phyloP scores from a whole-genome alignment of 2,888 invertebrate species.

The Mongoloraphidia duomilia region DNA sequence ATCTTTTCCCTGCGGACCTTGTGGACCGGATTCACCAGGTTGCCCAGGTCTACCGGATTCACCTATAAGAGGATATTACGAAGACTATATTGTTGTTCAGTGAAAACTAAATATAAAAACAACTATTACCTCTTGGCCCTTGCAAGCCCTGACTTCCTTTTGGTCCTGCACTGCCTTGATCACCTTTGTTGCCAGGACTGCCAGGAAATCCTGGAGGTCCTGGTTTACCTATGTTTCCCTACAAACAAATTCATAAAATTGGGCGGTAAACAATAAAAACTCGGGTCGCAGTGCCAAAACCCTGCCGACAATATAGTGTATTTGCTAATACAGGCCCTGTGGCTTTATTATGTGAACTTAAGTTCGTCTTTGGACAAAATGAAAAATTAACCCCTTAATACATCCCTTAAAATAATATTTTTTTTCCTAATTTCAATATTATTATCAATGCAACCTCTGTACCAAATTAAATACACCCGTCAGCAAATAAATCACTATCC shows the following conservation, averaged over 20 bases:
- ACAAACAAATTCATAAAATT: conserved; percentile 13
- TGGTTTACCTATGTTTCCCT: conserved; percentile 68
- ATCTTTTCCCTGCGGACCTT: conserved; percentile 65
- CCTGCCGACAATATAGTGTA: no score
- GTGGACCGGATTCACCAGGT: conserved; percentile 59
- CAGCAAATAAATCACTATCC: no score
- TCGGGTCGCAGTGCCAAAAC: no score
- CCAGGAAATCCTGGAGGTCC: conserved; percentile 80
- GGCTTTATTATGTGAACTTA: no score
- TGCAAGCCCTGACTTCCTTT: conserved; percentile 72
- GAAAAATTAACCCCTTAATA: no score
- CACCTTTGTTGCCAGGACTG: conserved; percentile 65
- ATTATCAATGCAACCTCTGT: no score
- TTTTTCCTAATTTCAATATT: no score
- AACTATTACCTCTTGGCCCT: conserved; percentile 50
- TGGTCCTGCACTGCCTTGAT: conserved; percentile 56
- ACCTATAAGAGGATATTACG: conserved; percentile 26
- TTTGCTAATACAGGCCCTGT: no score
- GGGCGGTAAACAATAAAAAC: background rate
- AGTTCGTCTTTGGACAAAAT: no score
- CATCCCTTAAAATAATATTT: no score
- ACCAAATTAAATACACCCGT: no score
- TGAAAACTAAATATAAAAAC: background rate
- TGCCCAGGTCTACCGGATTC: conserved; percentile 67
- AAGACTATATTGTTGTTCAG: background rate